Conservation (phyloP, 2,888 invertebrate genomes). For the Sarcophaga subvicina region DNA sequence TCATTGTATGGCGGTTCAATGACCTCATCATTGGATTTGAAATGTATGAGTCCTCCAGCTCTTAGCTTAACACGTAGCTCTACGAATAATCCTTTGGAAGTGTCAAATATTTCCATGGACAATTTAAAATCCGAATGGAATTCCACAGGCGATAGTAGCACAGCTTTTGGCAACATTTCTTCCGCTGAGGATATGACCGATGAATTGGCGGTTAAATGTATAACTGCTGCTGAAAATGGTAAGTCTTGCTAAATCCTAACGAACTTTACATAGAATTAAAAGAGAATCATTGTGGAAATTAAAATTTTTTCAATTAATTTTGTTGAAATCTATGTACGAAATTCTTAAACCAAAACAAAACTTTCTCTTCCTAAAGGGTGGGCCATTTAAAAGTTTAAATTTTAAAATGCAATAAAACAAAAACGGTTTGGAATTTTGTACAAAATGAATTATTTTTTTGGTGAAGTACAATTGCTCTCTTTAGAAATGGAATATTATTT, state of each 20-base stretch:
- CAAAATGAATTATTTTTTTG: too few species aligned
- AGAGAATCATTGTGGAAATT: too few species aligned
- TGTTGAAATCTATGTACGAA: too few species aligned
- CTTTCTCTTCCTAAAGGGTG: too few species aligned
- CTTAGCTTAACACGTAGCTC: constrained; percentile 61
- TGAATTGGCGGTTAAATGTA: constrained; percentile 77
- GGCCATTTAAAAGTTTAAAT: too few species aligned
- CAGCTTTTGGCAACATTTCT: constrained; percentile 45
- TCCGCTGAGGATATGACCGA: constrained; percentile 79
- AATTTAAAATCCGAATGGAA: constrained; percentile 75
- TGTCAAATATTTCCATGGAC: constrained; percentile 65
- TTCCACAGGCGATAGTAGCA: constrained; percentile 70
- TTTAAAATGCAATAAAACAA: too few species aligned
- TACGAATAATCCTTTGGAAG: constrained; percentile 57
- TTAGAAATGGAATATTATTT: too few species aligned
- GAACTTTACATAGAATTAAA: too few species aligned
- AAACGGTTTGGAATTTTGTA: too few species aligned
- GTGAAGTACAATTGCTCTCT: too few species aligned
- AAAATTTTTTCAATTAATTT: too few species aligned
- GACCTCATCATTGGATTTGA: constrained; percentile 77
- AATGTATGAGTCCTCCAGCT: constrained; percentile 73
- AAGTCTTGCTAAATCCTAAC: constrained; percentile 68
- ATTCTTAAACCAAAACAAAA: too few species aligned
- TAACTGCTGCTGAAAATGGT: constrained; percentile 79
- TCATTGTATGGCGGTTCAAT: constrained; percentile 78